These are phyloP conservation scores for Machimus rusticus DNA, from an alignment of 2,888 invertebrate genomes.

Conservation along the genomic window DNA sequence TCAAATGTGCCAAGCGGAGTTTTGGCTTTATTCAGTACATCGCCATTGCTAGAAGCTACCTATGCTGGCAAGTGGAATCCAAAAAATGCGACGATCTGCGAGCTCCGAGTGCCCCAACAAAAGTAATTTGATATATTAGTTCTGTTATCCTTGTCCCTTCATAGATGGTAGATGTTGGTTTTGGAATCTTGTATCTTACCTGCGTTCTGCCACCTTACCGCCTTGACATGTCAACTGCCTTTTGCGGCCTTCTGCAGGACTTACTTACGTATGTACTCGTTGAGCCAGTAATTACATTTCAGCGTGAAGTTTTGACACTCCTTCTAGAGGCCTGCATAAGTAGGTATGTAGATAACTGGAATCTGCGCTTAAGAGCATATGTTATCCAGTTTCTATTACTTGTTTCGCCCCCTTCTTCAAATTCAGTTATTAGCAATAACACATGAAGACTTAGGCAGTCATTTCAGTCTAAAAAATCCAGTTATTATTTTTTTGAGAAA, in stretches of 20 bases:
- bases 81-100: constrained; percentile 4
- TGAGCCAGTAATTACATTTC: constrained; percentile 26
- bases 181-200: not conserved
- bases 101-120: not conserved
- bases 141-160: constrained; percentile 18
- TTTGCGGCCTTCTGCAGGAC: not conserved
- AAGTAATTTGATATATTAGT: constrained; percentile 37
- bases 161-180: constrained; percentile 27
- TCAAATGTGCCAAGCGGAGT: not conserved
- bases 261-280: too few species aligned
- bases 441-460: too few species aligned
- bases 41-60: not conserved
- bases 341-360: too few species aligned
- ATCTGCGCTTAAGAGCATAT: too few species aligned
- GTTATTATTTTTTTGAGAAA: too few species aligned
- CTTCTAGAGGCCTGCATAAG: too few species aligned
- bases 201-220: not conserved
- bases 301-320: not conserved
- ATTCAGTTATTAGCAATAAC: too few species aligned
- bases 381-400: too few species aligned
- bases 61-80: not conserved
- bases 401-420: too few species aligned
- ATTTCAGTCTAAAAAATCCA: too few species aligned
- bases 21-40: not conserved
- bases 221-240: not conserved